Conservation (phyloP, 2,888 invertebrate genomes). For the Pseudococcus viburni region DNA sequence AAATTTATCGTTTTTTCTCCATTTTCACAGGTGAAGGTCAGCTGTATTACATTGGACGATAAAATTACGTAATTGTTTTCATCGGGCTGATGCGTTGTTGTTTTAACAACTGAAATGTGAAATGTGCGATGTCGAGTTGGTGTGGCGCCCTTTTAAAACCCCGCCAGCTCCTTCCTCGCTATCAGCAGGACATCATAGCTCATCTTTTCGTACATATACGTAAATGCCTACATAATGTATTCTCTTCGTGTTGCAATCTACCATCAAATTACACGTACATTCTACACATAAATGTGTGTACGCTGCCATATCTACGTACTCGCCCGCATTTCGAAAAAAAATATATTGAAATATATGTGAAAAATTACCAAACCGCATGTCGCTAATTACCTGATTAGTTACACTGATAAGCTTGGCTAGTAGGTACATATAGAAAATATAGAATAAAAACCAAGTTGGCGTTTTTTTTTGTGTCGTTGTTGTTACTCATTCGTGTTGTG, state of each 20-base stretch:
- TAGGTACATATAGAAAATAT: background rate
- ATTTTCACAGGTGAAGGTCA: background rate
- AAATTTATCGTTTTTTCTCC: background rate
- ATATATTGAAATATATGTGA: constrained; percentile 30
- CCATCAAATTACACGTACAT: constrained; percentile 8
- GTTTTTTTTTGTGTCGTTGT: background rate
- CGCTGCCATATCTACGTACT: too few relatives aligned
- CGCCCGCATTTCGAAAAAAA: constrained; percentile 17
- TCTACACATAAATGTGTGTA: background rate
- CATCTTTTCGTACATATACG: background rate
- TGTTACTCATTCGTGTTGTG: background rate
- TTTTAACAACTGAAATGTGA: constrained; percentile 4
- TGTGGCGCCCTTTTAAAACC: constrained; percentile 8
- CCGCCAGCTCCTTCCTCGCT: background rate
- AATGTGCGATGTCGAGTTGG: background rate
- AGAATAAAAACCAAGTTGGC: background rate
- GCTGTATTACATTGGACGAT: background rate
- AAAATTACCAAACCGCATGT: constrained; percentile 47
- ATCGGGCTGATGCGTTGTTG: background rate
- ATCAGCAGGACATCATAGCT: background rate
- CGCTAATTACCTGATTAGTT: constrained; percentile 42
- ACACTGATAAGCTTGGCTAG: constrained; percentile 20
- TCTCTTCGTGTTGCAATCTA: background rate
- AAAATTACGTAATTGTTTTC: constrained; percentile 26
- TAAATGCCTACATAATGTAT: background rate